Base-by-base conservation (phyloP, 2,113 vertebrate genomes). In the Blennius ocellaris region DNA sequence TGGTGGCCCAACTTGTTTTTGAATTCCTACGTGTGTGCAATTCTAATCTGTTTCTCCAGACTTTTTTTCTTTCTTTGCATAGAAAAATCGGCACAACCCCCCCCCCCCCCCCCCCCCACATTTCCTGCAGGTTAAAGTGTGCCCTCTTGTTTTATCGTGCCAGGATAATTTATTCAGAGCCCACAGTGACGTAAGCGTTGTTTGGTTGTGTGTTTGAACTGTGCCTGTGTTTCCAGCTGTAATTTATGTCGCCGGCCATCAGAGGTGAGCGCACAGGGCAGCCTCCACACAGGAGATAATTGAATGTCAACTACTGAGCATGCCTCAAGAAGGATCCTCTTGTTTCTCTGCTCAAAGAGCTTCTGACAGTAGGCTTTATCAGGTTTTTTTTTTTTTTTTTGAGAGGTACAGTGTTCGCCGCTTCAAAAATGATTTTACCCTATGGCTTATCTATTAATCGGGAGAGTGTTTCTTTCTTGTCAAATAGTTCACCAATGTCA, bases 151-250 rank as follows among this genome's bases (percentile, higher is more conserved):
- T 50, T 81, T 59, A 61, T 54, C 60, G 16, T 69, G 30, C 38
- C 57, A 38, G 44, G 57, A 40, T 59, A 12, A 81, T 76, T 84
- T 45, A 82, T 72, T 75, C 36, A 56, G 62, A 38, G 52, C 53
- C 44, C 8, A 3, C 30, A 38, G 38, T 73, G 80, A 81, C 40
- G 5, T 73, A 44, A 58, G 60, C 2, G 3, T 12, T 55, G 50
- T 65, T 56, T 59, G 58, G 14, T 39, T 50, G 14, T 59, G 51
- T 69, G 62, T 72, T 69, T 69, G 62, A 83, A 58, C 49, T 71
- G 39, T 54, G 48, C 73, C 40, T 69, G 47, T 7, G 37, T 8
- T 62, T 55, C 41, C 52, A 11, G 48, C 37, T 40, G 69, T 66
- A 54, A 61, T 78, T 80, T 60, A 78, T 59, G 54, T 68, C 3